Percentiles rank a stretch among this genome's conserved stretches.
phyloP scores from a whole-genome alignment of 1,140 invertebrate genomes.

The Diorhabda carinulata region DNA sequence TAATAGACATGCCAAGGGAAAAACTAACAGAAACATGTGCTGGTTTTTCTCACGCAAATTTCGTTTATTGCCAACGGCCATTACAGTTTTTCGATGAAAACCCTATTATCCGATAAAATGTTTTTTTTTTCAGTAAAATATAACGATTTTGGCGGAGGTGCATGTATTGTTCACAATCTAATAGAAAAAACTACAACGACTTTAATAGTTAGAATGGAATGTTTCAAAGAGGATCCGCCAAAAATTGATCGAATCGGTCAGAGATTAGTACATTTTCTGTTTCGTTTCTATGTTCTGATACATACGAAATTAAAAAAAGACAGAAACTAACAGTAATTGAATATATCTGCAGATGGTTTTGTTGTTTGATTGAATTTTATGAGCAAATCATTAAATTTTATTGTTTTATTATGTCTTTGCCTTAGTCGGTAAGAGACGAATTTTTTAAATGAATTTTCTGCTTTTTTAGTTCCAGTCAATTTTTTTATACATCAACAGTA shows the following conservation, averaged over 20 bases:
- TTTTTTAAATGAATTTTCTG: slow-evolving; percentile 20
- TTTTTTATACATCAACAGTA: no score
- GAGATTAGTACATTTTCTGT: neutral
- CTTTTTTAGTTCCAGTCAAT: neutral
- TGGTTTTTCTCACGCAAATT: slow-evolving; percentile 21
- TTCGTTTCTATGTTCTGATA: neutral
- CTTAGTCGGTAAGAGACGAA: slow-evolving; percentile 11
- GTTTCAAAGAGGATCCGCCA: neutral
- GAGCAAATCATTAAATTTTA: slow-evolving; percentile 23
- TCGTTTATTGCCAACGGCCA: slow-evolving; percentile 14
- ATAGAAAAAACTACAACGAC: no score
- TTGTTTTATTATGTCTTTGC: slow-evolving; percentile 20
- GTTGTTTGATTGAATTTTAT: slow-evolving; percentile 23
- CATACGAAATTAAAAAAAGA: slow-evolving; percentile 6
- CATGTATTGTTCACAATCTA: no score
- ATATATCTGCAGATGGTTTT: slow-evolving; percentile 22
- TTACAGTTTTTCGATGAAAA: slow-evolving; percentile 20
- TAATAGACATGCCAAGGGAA: slow-evolving; percentile 17
- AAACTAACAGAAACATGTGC: slow-evolving; percentile 9
- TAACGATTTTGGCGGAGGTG: neutral
- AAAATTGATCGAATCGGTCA: neutral
- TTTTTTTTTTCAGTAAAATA: neutral
- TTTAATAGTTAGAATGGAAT: no score
- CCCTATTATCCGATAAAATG: neutral
- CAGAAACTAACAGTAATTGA: slow-evolving; percentile 10